These are phyloP conservation scores for Odontesthes bonariensis DNA, from an alignment of 2,113 vertebrate genomes.

Conservation along the genomic window DNA sequence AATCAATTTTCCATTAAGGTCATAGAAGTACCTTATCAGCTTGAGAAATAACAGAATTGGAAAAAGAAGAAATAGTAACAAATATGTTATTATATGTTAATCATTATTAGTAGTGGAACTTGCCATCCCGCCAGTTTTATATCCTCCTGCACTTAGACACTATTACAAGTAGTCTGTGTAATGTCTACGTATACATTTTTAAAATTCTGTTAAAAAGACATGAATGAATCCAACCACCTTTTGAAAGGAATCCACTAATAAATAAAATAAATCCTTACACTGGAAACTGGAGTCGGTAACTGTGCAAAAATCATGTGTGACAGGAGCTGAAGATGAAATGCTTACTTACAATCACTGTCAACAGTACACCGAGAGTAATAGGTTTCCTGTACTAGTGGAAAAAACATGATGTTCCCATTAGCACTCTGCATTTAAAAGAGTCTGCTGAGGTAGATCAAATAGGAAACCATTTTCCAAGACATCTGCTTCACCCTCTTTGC, in stretches of 20 bases:
- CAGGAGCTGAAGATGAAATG: background rate
- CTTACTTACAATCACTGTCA: background rate
- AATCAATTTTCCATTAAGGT: conserved; percentile 17
- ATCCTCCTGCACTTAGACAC: too few relatives aligned
- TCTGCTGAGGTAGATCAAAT: conserved; percentile 29
- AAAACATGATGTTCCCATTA: background rate
- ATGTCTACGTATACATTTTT: too few relatives aligned
- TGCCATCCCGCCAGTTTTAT: too few relatives aligned
- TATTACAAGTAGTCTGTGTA: too few relatives aligned
- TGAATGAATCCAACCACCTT: background rate
- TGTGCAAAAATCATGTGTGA: background rate
- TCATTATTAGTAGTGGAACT: too few relatives aligned
- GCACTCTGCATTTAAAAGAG: conserved; percentile 19
- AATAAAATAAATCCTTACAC: too few relatives aligned
- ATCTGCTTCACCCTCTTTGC: conserved; percentile 10
- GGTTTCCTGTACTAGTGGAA: background rate
- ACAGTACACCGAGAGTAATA: background rate
- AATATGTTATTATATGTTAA: too few relatives aligned
- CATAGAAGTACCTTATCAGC: conserved; percentile 12
- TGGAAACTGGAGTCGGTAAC: too few relatives aligned
- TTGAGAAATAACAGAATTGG: background rate
- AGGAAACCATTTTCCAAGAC: conserved; percentile 18
- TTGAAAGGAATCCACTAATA: background rate
- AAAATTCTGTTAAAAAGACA: too few relatives aligned
- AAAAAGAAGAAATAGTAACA: background rate